phyloP scores from a whole-genome alignment of 2,797 vertebrate genomes.

The Fistularia tabacaria region DNA sequence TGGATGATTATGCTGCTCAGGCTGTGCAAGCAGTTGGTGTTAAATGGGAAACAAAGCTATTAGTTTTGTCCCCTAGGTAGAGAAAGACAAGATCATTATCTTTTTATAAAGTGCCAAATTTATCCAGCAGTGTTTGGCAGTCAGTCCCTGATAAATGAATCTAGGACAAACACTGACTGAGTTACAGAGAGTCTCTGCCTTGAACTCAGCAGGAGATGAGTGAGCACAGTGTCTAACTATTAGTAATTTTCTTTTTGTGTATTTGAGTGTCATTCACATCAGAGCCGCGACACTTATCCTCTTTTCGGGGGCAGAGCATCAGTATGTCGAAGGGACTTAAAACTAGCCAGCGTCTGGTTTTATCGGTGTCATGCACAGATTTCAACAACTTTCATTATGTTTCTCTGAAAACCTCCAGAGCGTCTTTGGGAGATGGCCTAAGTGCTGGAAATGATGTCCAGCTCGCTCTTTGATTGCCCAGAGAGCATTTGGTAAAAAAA shows the following conservation, averaged over 20 bases:
- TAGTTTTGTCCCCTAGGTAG: conserved; percentile 12
- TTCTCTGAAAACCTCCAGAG: conserved; percentile 1
- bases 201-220: too few relatives aligned
- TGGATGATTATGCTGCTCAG: neutral
- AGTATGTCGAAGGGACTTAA: conserved; percentile 1
- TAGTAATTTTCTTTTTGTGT: too few relatives aligned
- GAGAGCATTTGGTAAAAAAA: conserved; percentile 48
- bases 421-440: conserved; percentile 8
- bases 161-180: conserved; percentile 21
- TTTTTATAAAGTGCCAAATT: conserved; percentile 35
- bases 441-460: conserved; percentile 7
- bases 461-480: conserved; percentile 32
- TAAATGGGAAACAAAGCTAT: conserved; percentile 11
- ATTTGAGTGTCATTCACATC: too few relatives aligned
- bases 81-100: conserved; percentile 19
- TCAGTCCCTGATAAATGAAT: conserved; percentile 21
- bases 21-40: neutral
- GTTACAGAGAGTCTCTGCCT: conserved; percentile 6
- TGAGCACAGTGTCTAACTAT: conserved; percentile 1
- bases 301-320: conserved; percentile 1
- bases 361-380: neutral
- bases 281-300: too few relatives aligned
- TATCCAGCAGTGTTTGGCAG: conserved; percentile 10
- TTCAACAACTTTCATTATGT: conserved; percentile 5
- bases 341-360: conserved; percentile 7